Conservation (phyloP, 2,888 invertebrate species). For the Subacronicta megacephala region DNA sequence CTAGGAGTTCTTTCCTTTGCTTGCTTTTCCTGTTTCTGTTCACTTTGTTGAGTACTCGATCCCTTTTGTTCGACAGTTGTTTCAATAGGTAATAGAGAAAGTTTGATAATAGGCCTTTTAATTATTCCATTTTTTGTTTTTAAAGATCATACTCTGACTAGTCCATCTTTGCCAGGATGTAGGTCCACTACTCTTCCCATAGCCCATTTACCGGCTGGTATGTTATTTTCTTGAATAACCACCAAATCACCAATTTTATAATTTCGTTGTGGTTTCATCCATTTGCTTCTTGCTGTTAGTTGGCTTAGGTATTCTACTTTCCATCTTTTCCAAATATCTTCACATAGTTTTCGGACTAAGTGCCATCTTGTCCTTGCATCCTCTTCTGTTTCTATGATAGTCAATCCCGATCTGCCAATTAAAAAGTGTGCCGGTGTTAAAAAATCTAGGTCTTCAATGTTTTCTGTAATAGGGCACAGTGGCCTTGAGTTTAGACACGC, state of each 20-base stretch:
- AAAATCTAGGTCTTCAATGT: not conserved
- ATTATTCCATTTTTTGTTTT: not conserved
- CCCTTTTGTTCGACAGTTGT: too few species aligned
- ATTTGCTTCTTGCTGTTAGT: not conserved
- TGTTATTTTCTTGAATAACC: not conserved
- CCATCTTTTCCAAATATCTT: constrained; percentile 3
- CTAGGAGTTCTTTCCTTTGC: too few species aligned
- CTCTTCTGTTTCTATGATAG: not conserved
- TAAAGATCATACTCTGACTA: not conserved
- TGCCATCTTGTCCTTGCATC: constrained; percentile 1
- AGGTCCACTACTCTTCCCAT: constrained; percentile 5
- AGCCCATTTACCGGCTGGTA: constrained; percentile 3
- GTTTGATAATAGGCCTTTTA: too few species aligned
- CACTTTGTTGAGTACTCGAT: too few species aligned
- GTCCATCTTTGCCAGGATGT: not conserved
- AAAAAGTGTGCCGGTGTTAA: not conserved
- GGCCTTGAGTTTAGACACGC: not conserved
- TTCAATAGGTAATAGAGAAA: too few species aligned
- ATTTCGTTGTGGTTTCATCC: not conserved
- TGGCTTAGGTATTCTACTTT: not conserved
- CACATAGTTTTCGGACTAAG: not conserved
- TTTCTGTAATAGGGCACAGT: not conserved
- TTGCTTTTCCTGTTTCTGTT: not conserved
- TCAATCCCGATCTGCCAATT: too few species aligned
- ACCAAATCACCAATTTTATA: not conserved